Evolutionary conservation across 2,113 vertebrate species (phyloP).

Genomic region (Pituophis catenifer): DNA sequence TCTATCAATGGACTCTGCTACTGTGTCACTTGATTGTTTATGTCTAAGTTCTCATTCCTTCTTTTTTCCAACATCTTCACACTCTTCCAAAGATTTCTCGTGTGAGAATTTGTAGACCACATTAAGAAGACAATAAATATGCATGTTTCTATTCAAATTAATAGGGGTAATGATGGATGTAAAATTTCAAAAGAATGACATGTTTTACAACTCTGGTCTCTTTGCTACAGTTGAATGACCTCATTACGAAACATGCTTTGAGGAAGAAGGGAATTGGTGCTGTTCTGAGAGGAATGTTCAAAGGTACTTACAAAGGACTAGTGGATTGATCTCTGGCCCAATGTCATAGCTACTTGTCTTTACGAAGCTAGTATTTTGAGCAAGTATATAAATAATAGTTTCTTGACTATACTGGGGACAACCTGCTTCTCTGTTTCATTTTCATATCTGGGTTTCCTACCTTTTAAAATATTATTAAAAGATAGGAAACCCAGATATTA

Average conservation of each 20-base stretch:
- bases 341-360: background rate
- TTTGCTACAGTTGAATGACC: constrained; percentile 68
- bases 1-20: background rate
- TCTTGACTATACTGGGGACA: background rate
- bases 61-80: background rate
- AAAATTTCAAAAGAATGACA: background rate
- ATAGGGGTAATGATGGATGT: background rate
- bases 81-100: background rate
- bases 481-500: too few relatives aligned
- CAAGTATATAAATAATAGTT: background rate
- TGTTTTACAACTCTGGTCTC: background rate
- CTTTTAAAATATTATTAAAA: background rate
- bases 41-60: background rate
- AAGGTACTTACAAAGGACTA: constrained; percentile 71
- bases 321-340: background rate
- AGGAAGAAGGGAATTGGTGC: constrained; percentile 77
- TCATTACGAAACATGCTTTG: constrained; percentile 79
- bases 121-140: background rate
- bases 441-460: background rate
- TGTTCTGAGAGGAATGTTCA: constrained; percentile 84
- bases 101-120: background rate
- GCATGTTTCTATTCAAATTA: background rate
- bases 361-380: background rate
- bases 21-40: background rate
- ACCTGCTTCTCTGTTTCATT: fast-evolving